These are phyloP conservation scores for Strigamia transsilvanica DNA, from an alignment of 2,888 invertebrate genomes.

Conservation along the genomic window DNA sequence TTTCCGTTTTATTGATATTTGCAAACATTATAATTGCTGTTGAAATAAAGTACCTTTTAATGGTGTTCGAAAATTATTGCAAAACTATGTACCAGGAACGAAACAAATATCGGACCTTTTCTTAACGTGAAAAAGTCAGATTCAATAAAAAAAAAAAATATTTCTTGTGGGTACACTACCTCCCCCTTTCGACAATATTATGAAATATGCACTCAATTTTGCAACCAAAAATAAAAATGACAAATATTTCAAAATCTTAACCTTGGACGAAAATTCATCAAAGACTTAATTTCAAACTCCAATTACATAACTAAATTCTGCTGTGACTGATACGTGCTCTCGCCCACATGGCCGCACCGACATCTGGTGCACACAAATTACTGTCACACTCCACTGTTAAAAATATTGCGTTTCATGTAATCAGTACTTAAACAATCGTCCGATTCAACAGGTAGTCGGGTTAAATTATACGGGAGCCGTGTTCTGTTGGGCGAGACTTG, in stretches of 20 bases:
- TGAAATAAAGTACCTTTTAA: slow-evolving; percentile 13
- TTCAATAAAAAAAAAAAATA: no score
- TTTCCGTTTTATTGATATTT: background rate
- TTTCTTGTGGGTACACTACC: no score
- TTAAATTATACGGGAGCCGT: slow-evolving; percentile 6
- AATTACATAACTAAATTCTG: background rate
- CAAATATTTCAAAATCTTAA: background rate
- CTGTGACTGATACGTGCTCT: background rate
- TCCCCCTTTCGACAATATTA: background rate
- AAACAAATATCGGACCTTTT: background rate
- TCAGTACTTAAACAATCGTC: background rate
- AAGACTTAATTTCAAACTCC: background rate
- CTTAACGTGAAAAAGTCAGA: no score
- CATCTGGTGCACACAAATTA: background rate
- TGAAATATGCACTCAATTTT: background rate
- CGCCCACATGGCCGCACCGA: background rate
- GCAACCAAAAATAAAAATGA: background rate
- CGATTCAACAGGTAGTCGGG: background rate
- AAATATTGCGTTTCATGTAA: background rate
- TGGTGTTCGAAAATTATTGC: background rate
- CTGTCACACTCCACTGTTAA: background rate
- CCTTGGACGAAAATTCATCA: background rate
- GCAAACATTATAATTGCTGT: background rate
- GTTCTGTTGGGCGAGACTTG: background rate
- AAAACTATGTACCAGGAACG: background rate